Base-by-base conservation (phyloP, 2,888 invertebrate genomes). In the Acanthococcus lagerstroemiae region DNA sequence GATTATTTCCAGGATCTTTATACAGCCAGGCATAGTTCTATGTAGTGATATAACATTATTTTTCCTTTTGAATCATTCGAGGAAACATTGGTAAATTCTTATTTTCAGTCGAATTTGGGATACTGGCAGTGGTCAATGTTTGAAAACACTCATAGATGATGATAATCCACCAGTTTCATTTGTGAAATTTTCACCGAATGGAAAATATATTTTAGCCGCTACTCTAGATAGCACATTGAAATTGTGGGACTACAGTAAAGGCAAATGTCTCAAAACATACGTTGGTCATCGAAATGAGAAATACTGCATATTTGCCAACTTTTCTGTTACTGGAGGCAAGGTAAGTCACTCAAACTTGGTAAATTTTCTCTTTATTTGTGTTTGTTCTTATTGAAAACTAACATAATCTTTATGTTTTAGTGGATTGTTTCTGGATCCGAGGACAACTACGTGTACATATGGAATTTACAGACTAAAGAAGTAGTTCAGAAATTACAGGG, bases 371-470 rank as follows among this genome's bases (percentile, higher is more conserved):
- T 57, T 67, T n/a, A 1, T 37, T 3, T 37, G 37, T 37, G n/a
- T 37, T 1, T 15, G 27, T 58, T 22, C 25, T 55, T 55, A 46
- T n/a, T 61, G 22, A 60, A 26, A 9, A 37, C 3, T 19, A 27
- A 52, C 5, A 24, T 17, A 27, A 57, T 60, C 48, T 68, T 67
- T 68, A 65, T 67, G 72, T 78, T 79, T 19, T 78, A 95, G 91
- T 99, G 99, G 99, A 99, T 99, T 75, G 97, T 99, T 55, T 96
- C 95, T 46, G 99, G 99, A n/a, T 97, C 97, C 4, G 99, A 99
- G 79, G 99, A 99, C 78, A 92, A 95, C 76, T 84, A 93, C 82
- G 95, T 99, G 0, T 99, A 97, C 76, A 95, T 99, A 73, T 99
- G 99, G 99, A 99, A 99, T 81, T 82, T 99, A 70, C 99, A 99